Conservation (phyloP, 2,113 vertebrate genomes). For the Neotoma lepida region DNA sequence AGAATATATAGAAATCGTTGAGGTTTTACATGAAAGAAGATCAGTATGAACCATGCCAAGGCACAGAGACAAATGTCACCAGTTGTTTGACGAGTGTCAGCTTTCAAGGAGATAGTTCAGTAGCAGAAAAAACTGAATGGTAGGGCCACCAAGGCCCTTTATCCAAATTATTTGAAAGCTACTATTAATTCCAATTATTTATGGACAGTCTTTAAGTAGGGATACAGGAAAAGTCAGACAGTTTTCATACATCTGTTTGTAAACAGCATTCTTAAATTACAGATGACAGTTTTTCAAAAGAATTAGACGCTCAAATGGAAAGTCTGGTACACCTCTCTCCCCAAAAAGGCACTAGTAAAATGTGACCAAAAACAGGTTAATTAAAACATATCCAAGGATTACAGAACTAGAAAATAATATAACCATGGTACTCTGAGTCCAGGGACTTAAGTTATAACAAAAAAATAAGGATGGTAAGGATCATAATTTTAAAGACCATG, state of each 20-base stretch:
- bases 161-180: background rate
- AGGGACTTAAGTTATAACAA: background rate
- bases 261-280: background rate
- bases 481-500: background rate
- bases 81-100: background rate
- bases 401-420: background rate
- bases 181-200: background rate
- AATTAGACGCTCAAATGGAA: background rate
- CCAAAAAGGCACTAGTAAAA: background rate
- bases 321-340: background rate
- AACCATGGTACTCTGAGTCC: background rate
- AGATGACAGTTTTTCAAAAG: background rate
- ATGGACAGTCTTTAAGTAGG: background rate
- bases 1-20: background rate
- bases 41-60: background rate
- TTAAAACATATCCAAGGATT: background rate
- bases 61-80: background rate
- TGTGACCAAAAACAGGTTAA: background rate
- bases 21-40: background rate
- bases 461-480: background rate
- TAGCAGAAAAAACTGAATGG: background rate
- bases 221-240: background rate
- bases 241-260: background rate
- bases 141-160: background rate
- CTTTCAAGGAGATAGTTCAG: background rate